These are phyloP conservation scores for Priocnemis perturbator DNA, from an alignment of 2,888 invertebrate genomes.

Conservation along the genomic window DNA sequence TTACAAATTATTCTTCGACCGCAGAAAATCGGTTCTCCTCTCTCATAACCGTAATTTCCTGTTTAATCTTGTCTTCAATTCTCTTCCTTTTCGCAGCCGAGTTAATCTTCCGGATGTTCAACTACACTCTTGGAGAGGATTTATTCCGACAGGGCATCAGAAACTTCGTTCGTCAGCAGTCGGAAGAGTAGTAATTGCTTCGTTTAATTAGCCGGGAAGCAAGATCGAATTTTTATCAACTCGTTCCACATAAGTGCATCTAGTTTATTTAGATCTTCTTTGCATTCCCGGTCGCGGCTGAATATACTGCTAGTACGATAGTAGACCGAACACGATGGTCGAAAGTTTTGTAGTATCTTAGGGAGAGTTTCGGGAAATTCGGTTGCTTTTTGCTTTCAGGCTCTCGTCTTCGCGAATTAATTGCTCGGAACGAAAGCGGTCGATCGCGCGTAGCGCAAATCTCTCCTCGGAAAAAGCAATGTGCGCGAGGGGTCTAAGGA, in stretches of 20 bases:
- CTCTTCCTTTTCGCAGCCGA: conserved; percentile 75
- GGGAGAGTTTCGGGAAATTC: too few species aligned
- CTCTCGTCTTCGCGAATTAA: conserved; percentile 1
- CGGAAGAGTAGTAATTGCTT: conserved; percentile 61
- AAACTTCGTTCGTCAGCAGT: conserved; percentile 82
- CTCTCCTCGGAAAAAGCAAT: background rate
- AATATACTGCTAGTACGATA: too few species aligned
- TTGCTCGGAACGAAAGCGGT: too few species aligned
- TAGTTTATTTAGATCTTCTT: too few species aligned
- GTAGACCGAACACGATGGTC: too few species aligned
- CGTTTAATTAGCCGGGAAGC: conserved; percentile 41
- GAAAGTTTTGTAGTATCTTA: background rate
- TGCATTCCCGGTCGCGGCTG: too few species aligned
- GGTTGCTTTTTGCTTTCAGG: too few species aligned
- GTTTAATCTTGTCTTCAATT: background rate
- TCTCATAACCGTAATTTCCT: background rate
- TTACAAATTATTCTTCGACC: too few species aligned
- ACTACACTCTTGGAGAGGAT: conserved; percentile 86
- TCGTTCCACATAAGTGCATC: too few species aligned
- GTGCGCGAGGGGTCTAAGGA: background rate
- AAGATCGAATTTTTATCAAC: conserved; percentile 15
- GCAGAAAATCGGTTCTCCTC: too few species aligned
- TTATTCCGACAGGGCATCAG: conserved; percentile 86
- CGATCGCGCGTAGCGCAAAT: too few species aligned
- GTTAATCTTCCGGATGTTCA: conserved; percentile 91